phyloP scores from a whole-genome alignment of 2,113 vertebrate species.

The Nothocercus julius region DNA sequence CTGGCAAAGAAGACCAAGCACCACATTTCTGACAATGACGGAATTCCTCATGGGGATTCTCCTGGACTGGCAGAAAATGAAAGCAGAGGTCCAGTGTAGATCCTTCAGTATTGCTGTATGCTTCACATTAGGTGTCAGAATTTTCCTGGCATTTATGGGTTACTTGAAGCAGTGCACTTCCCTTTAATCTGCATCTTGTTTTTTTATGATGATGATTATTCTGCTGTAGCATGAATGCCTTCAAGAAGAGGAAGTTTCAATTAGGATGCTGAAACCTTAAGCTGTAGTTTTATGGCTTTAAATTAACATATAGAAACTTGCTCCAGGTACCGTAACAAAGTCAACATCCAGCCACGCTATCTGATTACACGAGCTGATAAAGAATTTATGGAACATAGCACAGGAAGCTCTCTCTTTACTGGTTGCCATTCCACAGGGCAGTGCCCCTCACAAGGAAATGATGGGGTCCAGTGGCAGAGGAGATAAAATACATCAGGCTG shows the following conservation, averaged over 20 bases:
- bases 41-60: background rate
- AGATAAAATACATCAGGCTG: background rate
- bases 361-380: conserved; percentile 67
- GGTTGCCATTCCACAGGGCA: background rate
- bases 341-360: conserved; percentile 62
- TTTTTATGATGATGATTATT: conserved; percentile 14
- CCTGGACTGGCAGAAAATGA: background rate
- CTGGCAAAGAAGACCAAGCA: background rate
- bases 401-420: conserved; percentile 25
- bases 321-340: conserved; percentile 68
- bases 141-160: background rate
- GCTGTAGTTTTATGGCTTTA: conserved; percentile 70
- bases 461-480: conserved; percentile 6
- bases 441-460: background rate
- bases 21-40: background rate
- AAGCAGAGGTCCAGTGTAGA: background rate
- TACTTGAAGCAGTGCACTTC: conserved; percentile 7
- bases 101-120: accelerated
- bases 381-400: conserved; percentile 18
- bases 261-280: conserved; percentile 57
- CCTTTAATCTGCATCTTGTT: conserved; percentile 25
- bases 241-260: conserved; percentile 66
- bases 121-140: background rate
- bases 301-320: conserved; percentile 57
- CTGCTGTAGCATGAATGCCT: conserved; percentile 19